Evolutionary conservation across 2,888 invertebrate genomes (phyloP).

Genomic region (Drosophila meridiana): DNA sequence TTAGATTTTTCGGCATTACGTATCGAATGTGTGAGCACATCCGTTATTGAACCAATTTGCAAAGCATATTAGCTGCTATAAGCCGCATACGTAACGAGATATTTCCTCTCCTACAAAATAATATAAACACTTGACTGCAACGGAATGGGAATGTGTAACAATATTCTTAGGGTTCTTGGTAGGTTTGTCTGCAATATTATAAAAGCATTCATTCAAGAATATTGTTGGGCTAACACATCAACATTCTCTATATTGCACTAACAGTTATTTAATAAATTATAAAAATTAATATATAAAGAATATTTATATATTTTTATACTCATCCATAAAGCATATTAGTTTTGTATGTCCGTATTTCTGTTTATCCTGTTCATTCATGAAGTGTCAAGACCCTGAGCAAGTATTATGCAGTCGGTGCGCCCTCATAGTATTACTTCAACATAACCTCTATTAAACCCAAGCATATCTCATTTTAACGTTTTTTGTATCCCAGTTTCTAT

Average conservation of each 20-base stretch:
- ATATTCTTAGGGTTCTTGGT: neutral
- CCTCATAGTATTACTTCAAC: neutral
- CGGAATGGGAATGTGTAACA: conserved; percentile 1
- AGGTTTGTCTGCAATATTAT: neutral
- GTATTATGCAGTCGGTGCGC: neutral
- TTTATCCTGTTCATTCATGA: no score
- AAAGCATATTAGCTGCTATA: conserved; percentile 24
- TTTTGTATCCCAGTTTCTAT: neutral
- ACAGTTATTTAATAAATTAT: neutral
- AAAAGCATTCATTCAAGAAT: neutral
- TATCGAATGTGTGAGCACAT: conserved; percentile 40
- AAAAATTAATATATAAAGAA: neutral
- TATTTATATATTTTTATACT: no score
- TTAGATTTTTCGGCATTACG: conserved; percentile 10
- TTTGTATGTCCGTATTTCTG: neutral
- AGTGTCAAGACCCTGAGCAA: neutral
- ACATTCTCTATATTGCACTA: neutral
- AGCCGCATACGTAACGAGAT: conserved; percentile 30
- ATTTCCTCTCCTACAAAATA: conserved; percentile 5
- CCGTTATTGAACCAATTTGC: conserved; percentile 53
- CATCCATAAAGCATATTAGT: no score
- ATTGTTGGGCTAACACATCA: neutral
- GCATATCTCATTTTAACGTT: neutral
- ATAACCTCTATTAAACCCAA: neutral
- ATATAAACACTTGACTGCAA: conserved; percentile 29